Base-by-base conservation (phyloP, 1,140 invertebrate species). In the Bathynomus jamesi region DNA sequence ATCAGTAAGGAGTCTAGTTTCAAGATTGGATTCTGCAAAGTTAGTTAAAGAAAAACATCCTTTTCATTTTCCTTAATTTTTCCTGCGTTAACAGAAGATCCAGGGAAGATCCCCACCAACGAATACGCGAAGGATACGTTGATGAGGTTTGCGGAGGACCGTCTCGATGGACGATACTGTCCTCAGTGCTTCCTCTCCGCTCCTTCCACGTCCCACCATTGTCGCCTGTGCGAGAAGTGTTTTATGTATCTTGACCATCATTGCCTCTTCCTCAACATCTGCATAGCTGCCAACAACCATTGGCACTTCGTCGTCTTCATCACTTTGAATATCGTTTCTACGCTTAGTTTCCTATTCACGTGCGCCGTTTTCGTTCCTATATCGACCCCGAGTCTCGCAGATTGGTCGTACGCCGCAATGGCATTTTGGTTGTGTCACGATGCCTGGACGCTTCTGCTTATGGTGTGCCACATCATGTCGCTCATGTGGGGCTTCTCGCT, bases 201-300 rank as follows among this genome's bases (percentile, higher is more conserved):
- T 4, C 72, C 72, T 25, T 69, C 68, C 24, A 24, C 70, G 7
- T 70, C 72, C 1, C 68, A 74, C 17, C 72, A 74, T 65, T 74
- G 72, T 28, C 72, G 72, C 3, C 32, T 74, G 7, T 74, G 72
- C 46, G 65, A 46, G 5, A 61, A 32, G 17, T 74, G 72, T 61
- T 60, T 70, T 32, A 64, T 70, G 17, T 69, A 74, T n/a, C 66
- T 61, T 5, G 72, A 74, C 63, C 72, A 74, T 28, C 72, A 74
- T 61, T 74, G 72, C 29, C 65, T 74, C 7, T 74, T 74, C 53
- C 65, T 74, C 28, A 74, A 74, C 28, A 70, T 69, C 11, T 74
- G 72, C 29, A 29, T 74, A 2, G 72, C 67, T 3, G 64, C 64
- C 28, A 74, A 74, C 25, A 74, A 74, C 53, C 72, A 74, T 28